Base-by-base conservation (phyloP, 1,140 invertebrate genomes). In the Drosophila nannoptera region DNA sequence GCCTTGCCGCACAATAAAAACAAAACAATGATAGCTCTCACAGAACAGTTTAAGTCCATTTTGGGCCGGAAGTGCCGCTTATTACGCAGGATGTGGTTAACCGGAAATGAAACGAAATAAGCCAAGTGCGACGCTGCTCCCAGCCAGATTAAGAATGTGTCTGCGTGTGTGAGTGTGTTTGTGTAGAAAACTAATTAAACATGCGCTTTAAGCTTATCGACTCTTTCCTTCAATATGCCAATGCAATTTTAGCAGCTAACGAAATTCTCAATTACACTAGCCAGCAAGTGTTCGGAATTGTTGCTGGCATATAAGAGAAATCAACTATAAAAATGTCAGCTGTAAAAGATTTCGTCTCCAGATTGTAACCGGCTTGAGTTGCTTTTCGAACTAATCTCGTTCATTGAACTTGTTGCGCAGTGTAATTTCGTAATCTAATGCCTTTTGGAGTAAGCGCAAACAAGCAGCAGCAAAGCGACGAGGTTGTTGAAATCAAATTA, bases 41-140 rank as follows among this genome's bases (percentile, higher is more conserved):
- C 63, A 84, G 75, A 83, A 84, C 80, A 80, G 73, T 74, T 84
- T 69, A 80, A 86, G 80, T 63, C 77, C 63, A 69, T 58, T 76
- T 75, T 29, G 60, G 52, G 66, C 76, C 77, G 80, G 80, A 84
- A 86, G 77, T 77, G 81, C 55, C 81, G 80, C 80, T 84, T 84
- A 84, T 84, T 84, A 84, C 81, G 80, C 80, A 84, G 80, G 80
- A 84, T 84, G 80, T 76, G 76, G 80, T 86, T 84, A 84, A 80
- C 81, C 80, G 80, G 80, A 84, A 84, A 84, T 84, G 80, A 84
- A 84, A 80, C 76, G 69, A 86, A 80, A 50, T 70, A 86, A 84
- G 45, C 80, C 80, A 84, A 80, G 69, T 84, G 76, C 81, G 73
- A 84, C 78, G 78, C 67, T 40, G 16, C 31, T 52, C 42, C 60